Conservation (phyloP, 2,113 vertebrate species). For the Peucedramus taeniatus region DNA sequence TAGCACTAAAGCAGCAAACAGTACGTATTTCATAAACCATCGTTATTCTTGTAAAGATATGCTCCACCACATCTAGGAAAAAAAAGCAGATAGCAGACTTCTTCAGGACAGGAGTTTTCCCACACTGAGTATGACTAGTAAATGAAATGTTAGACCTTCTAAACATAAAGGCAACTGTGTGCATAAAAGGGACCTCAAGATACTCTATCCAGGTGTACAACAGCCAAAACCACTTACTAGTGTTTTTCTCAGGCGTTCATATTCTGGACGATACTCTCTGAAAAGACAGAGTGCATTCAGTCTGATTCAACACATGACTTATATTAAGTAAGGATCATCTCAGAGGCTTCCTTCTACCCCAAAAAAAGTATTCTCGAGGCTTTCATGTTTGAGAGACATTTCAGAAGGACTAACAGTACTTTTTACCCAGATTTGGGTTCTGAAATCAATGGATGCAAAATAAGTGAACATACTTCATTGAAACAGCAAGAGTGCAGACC, state of each 20-base stretch:
- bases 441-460: neutral
- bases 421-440: neutral
- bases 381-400: neutral
- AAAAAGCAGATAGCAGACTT: neutral
- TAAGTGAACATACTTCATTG: neutral
- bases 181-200: neutral
- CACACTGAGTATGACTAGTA: neutral
- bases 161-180: neutral
- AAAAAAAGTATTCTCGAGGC: neutral
- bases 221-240: slow-evolving; percentile 72
- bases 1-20: neutral
- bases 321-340: neutral
- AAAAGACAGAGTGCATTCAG: neutral
- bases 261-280: slow-evolving; percentile 95
- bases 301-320: neutral
- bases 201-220: neutral
- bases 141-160: neutral
- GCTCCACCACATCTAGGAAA: neutral
- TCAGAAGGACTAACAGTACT: neutral
- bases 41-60: neutral
- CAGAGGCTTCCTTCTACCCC: neutral
- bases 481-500: neutral
- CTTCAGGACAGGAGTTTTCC: neutral
- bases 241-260: slow-evolving; percentile 83
- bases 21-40: neutral